Conservation (phyloP, 2,113 vertebrate genomes). For the Pongo abelii region DNA sequence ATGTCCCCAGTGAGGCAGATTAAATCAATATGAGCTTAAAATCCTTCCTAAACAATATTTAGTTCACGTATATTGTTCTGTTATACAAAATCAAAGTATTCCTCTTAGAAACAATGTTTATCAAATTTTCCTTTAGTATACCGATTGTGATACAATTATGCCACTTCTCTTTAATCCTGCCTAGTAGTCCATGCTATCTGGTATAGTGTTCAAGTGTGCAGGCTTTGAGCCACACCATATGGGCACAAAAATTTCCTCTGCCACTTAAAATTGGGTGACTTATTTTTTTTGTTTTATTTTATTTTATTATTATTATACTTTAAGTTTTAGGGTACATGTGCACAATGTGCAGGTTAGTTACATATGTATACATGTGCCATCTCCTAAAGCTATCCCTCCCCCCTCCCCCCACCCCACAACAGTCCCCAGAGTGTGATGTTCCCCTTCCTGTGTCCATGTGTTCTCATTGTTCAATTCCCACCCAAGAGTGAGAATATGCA, state of each 20-base stretch:
- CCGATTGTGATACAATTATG: neutral
- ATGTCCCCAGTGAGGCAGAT: neutral
- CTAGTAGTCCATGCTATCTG: neutral
- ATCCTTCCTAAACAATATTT: neutral
- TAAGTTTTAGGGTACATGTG: too few species aligned
- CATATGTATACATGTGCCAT: too few species aligned
- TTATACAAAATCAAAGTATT: neutral
- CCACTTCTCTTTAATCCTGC: neutral
- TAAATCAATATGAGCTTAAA: neutral
- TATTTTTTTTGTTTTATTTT: too few species aligned
- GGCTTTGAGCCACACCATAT: fast-evolving
- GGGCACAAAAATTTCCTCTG: neutral
- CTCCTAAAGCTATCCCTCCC: too few species aligned
- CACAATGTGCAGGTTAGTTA: too few species aligned
- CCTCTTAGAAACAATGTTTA: neutral
- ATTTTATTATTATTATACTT: too few species aligned
- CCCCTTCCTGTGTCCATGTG: too few species aligned
- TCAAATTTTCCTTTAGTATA: neutral
- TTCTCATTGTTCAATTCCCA: too few species aligned
- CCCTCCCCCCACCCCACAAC: too few species aligned
- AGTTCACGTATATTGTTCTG: neutral
- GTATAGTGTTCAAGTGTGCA: neutral
- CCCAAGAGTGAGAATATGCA: too few species aligned
- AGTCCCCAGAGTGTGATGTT: too few species aligned
- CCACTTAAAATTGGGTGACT: neutral